These are phyloP conservation scores for Carlito syrichta DNA, from an alignment of 2,113 vertebrate species.

Conservation along the genomic window DNA sequence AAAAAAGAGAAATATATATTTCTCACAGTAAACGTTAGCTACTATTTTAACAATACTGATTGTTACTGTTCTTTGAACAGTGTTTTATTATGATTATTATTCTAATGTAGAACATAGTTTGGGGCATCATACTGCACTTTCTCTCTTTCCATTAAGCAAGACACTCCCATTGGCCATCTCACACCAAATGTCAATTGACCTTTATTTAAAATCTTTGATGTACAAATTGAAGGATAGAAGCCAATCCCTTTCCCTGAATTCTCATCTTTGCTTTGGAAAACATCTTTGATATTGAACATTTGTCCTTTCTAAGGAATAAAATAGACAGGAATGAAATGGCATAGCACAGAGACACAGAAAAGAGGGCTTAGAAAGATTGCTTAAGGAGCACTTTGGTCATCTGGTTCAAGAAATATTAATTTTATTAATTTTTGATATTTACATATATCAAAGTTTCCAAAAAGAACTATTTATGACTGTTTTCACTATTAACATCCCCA, in stretches of 20 bases:
- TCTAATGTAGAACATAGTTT: background rate
- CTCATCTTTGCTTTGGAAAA: background rate
- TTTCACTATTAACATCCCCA: slow-evolving; percentile 39
- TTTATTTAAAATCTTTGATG: background rate
- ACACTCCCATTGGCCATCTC: background rate
- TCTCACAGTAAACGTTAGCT: background rate
- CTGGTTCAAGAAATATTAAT: background rate
- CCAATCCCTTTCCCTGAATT: background rate
- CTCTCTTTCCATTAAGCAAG: background rate
- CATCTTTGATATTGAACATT: background rate
- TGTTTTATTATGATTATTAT: background rate
- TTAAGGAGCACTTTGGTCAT: background rate
- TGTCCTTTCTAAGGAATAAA: background rate
- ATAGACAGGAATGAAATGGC: background rate
- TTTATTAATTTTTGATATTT: slow-evolving; percentile 19
- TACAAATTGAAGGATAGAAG: background rate
- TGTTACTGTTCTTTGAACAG: background rate
- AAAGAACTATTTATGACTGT: background rate
- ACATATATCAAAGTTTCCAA: background rate
- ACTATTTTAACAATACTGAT: background rate
- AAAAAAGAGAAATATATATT: background rate
- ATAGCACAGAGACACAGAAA: background rate
- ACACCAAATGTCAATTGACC: background rate
- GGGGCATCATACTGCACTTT: background rate
- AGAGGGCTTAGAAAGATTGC: background rate